Base-by-base conservation (phyloP, 2,888 invertebrate species). In the Spisula solida region DNA sequence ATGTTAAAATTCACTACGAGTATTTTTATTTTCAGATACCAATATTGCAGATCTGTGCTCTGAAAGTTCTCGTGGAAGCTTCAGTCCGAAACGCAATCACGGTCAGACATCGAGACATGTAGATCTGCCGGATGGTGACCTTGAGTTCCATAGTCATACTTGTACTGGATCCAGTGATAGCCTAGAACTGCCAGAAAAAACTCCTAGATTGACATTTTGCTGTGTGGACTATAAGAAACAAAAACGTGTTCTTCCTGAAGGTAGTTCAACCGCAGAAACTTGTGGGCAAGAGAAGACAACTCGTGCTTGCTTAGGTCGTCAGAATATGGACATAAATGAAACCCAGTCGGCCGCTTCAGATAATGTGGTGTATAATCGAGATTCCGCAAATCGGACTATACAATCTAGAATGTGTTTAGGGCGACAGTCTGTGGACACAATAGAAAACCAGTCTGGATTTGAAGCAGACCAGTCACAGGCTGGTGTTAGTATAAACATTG, bases 161-260 rank as follows among this genome's bases (percentile, higher is more conserved):
- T 78, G 51, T 18, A 29, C 56, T 0, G 48, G 79, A 16, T 85
- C 85, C 0, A 79, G 41, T 41, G 85, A 81, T 48, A 85, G 79
- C n/a, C 29, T 85, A 14, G 85, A 85, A 79, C 25, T 85, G 16
- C 85, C 85, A 5, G 90, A 90, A 29, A 82, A 60, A 31, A 85
- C 85, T 41, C 79, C 90, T 25, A 79, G 85, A 55, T 56, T 90
- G 47, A 41, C 90, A 18, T 92, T 92, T 25, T 92, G 92, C 87
- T 92, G 92, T 89, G 92, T 92, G 20, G 92, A 92, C 48, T 92
- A 92, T 55, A 92, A 92, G 56, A 92, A 92, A 60, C 87, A 85
- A 78, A 88, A 89, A 83, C 85, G 66, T 31, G 34, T 82, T 14
- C 25, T 55, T 10, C 29, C 66, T 8, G 83, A 83, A 83, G 70